Conservation (phyloP, 2,888 invertebrate species). For the Drosophila meridionalis region DNA sequence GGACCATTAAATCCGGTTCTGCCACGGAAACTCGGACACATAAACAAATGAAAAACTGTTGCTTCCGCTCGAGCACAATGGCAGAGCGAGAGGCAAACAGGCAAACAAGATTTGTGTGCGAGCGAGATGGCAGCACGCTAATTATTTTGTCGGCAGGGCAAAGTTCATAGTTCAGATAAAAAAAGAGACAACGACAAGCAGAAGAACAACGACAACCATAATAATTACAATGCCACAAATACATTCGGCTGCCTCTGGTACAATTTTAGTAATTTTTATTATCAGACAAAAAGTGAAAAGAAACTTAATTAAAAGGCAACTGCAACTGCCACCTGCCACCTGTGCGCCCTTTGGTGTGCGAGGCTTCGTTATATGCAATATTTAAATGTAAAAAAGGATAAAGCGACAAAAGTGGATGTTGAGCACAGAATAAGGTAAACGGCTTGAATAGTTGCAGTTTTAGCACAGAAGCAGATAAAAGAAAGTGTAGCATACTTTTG, state of each 20-base stretch:
- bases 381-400: slow-evolving; percentile 43
- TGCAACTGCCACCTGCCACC: slow-evolving; percentile 5
- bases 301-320: slow-evolving; percentile 74
- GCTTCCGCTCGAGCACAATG: slow-evolving; percentile 62
- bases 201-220: slow-evolving; percentile 31
- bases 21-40: slow-evolving; percentile 51
- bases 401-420: slow-evolving; percentile 21
- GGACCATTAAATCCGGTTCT: slow-evolving; percentile 67
- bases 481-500: background rate
- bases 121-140: slow-evolving; percentile 53
- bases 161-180: slow-evolving; percentile 77
- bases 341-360: background rate
- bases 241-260: slow-evolving; percentile 24
- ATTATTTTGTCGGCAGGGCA: slow-evolving; percentile 78
- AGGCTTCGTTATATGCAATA: slow-evolving; percentile 56
- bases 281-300: slow-evolving; percentile 67
- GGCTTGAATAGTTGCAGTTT: background rate
- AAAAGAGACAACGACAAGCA: slow-evolving; percentile 26
- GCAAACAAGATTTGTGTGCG: background rate
- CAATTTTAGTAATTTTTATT: slow-evolving; percentile 70
- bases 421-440: slow-evolving; percentile 11
- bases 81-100: slow-evolving; percentile 5
- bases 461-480: background rate
- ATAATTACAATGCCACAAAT: slow-evolving; percentile 52
- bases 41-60: slow-evolving; percentile 77